Conservation (phyloP, 2,113 vertebrate genomes). For the Parus major region DNA sequence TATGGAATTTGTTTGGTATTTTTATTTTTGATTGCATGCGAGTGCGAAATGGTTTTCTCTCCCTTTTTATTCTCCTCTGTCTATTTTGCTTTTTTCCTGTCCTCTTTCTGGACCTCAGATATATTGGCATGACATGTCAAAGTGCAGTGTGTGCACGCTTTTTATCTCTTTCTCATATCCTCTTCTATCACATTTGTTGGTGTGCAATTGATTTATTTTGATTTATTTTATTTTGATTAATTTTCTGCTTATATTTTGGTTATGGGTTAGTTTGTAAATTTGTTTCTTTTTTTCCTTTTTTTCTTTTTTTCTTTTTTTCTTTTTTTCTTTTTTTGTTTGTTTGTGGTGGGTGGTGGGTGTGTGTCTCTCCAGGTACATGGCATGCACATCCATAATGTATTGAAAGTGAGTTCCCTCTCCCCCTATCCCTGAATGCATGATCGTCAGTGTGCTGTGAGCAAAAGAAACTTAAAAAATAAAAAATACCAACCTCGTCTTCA, state of each 20-base stretch:
- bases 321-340: neutral
- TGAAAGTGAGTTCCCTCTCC: conserved; percentile 62
- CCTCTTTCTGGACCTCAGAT: conserved; percentile 31
- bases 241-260: conserved; percentile 9
- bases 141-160: conserved; percentile 69
- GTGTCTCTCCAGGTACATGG: conserved; percentile 67
- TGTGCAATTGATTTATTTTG: conserved; percentile 17
- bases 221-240: neutral
- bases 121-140: conserved; percentile 69
- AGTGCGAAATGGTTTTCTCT: conserved; percentile 66
- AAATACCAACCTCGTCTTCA: conserved; percentile 82
- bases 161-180: conserved; percentile 45
- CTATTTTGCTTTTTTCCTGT: neutral
- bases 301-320: neutral
- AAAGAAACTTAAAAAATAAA: conserved; percentile 74
- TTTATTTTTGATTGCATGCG: conserved; percentile 79
- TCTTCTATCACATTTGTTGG: conserved; percentile 33
- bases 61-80: neutral
- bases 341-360: conserved; percentile 43
- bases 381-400: conserved; percentile 83
- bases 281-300: neutral
- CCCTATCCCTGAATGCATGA: conserved; percentile 85
- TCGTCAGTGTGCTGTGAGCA: conserved; percentile 74
- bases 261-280: neutral
- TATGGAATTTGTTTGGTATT: conserved; percentile 45